Evolutionary conservation across 2,797 vertebrate genomes (phyloP).

Genomic region (Sebastes minor): DNA sequence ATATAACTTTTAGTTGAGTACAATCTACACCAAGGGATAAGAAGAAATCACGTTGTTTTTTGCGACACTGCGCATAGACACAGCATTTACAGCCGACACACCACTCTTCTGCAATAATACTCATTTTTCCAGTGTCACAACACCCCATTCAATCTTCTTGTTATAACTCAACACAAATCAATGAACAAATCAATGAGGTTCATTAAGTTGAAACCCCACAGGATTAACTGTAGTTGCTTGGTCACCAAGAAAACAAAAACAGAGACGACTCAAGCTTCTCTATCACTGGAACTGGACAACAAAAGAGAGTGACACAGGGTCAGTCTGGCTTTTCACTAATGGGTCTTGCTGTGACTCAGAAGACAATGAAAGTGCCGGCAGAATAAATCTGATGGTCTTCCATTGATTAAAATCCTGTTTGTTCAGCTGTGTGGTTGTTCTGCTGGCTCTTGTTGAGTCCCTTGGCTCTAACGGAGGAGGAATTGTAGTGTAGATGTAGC

Average conservation of each 20-base stretch:
- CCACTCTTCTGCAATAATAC: constrained; percentile 45
- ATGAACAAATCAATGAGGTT: constrained; percentile 79
- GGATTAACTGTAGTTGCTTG: constrained; percentile 68
- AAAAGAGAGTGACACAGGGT: constrained; percentile 7
- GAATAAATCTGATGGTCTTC: constrained; percentile 12
- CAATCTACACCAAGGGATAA: background rate
- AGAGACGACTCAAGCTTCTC: constrained; percentile 39
- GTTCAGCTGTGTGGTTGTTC: background rate
- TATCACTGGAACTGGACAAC: constrained; percentile 49
- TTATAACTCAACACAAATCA: constrained; percentile 66
- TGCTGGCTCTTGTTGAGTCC: background rate
- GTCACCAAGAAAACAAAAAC: constrained; percentile 70
- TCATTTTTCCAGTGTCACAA: constrained; percentile 69
- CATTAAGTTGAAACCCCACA: constrained; percentile 74
- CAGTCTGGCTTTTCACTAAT: constrained; percentile 24
- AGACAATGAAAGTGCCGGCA: constrained; percentile 19
- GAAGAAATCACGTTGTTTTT: background rate
- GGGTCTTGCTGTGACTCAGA: constrained; percentile 4
- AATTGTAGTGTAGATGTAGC: background rate
- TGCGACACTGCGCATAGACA: background rate
- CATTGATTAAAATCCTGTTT: constrained; percentile 26
- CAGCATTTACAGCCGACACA: constrained; percentile 6
- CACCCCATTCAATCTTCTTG: constrained; percentile 68
- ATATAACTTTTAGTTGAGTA: background rate
- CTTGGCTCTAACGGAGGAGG: background rate